Base-by-base conservation (phyloP, 2,888 invertebrate species). In the Hipparchia sbordonii region DNA sequence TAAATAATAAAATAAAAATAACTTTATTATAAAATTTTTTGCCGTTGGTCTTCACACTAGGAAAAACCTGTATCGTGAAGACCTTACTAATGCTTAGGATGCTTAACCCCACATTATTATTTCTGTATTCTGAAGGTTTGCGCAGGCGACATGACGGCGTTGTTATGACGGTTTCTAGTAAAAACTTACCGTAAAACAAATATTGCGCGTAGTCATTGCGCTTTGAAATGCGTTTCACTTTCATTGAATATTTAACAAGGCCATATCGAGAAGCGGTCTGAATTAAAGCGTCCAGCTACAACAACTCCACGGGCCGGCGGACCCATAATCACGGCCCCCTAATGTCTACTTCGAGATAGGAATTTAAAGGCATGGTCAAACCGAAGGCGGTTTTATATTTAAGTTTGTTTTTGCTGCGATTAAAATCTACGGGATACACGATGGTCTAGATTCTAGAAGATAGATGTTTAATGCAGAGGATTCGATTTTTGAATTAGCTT, bases 171-270 rank as follows among this genome's bases (percentile, higher is more conserved):
- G 5, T 13, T 0, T 56, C 6, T n/a, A 13, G 7, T 13, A 56
- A 56, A 54, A 56, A 13, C 6, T 6, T 6, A 6, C n/a, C 56
- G 56, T 56, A 7, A 56, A 56, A 13, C 7, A 56, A 56, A 56
- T 13, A 56, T 56, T 56, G 13, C 13, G 13, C 13, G 13, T 7
- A 56, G 13, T 10, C 6, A 13, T 13, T 33, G 33, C 8, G 33
- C 12, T 39, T 59, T 59, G 6, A 60, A 60, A 63, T 48, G 46
- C 57, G 56, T 67, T 67, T 67, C 67, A 67, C 67, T 67, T 57
- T 67, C 67, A 33, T 57, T 57, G 67, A 67, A 67, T 56, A 39
- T 45, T 67, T 57, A 56, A 51, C 59, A 68, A 68, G 68, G 68
- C 46, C 46, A 45, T 57, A 10, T 46, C 45, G 45, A 57, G 57